phyloP scores from a whole-genome alignment of 1,140 invertebrate genomes.

The Stegodyphus dumicola region DNA sequence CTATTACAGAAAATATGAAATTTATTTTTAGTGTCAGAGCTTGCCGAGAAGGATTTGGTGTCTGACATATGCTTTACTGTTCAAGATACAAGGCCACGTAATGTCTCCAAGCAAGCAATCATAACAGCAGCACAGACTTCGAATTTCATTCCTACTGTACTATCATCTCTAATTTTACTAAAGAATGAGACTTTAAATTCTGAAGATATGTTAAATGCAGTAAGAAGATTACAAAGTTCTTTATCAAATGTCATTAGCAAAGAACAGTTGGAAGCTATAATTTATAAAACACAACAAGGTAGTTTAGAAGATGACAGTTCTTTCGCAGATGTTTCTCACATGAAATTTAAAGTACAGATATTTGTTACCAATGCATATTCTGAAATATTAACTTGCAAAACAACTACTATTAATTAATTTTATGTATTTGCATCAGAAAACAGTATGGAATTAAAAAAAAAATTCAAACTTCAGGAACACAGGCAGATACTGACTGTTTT shows the following conservation, averaged over 20 bases:
- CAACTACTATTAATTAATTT: neutral
- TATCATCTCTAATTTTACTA: neutral
- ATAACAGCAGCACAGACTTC: neutral
- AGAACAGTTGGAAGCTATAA: constrained; percentile 18
- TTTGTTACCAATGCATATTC: neutral
- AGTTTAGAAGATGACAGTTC: constrained; percentile 22
- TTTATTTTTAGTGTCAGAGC: constrained; percentile 22
- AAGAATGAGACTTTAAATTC: constrained; percentile 10
- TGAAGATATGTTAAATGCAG: constrained; percentile 10
- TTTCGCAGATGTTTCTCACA: neutral
- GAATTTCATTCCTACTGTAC: neutral
- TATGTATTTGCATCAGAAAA: neutral
- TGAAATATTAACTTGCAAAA: neutral
- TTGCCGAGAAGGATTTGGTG: constrained; percentile 30
- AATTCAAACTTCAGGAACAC: no score
- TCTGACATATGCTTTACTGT: constrained; percentile 29
- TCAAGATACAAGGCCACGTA: neutral
- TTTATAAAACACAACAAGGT: constrained; percentile 26
- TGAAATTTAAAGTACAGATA: neutral
- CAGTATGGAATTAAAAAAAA: no score
- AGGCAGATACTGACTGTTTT: no score
- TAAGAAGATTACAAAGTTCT: neutral
- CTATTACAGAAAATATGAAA: neutral
- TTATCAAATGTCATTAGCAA: constrained; percentile 7
- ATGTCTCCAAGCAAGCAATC: neutral